Evolutionary conservation across 2,113 vertebrate genomes (phyloP).

Genomic region (Platysternon megacephalum): DNA sequence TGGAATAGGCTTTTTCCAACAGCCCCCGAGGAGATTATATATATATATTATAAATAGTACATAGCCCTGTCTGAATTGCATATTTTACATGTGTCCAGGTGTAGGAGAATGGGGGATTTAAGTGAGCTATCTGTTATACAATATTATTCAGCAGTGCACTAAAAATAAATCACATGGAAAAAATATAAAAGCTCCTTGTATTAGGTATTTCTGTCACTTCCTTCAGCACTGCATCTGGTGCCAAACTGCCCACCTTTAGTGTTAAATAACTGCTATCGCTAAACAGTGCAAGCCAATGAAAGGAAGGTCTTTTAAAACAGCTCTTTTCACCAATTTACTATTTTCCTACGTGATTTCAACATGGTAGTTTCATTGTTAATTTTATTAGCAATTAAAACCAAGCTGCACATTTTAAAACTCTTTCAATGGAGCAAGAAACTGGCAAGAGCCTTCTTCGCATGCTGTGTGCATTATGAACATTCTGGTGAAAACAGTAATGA

Average conservation of each 20-base stretch:
- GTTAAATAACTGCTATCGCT: not conserved
- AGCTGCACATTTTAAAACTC: not conserved
- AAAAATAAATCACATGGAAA: slow-evolving; percentile 3
- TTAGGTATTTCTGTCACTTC: not conserved
- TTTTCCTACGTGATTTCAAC: not conserved
- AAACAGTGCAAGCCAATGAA: fast-evolving
- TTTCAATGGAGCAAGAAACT: slow-evolving; percentile 6
- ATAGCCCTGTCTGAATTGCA: not conserved
- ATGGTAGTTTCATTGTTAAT: slow-evolving; percentile 13
- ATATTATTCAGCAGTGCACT: slow-evolving; percentile 1
- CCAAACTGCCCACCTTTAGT: not conserved
- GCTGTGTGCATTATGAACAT: slow-evolving; percentile 19
- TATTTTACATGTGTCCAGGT: slow-evolving; percentile 28
- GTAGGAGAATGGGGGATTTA: not conserved
- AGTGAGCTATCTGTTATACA: not conserved
- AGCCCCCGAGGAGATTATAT: not conserved
- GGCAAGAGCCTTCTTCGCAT: not conserved
- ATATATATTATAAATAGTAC: not conserved
- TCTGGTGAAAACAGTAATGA: slow-evolving; percentile 30
- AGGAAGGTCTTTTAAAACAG: not conserved
- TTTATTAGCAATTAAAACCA: slow-evolving; percentile 16
- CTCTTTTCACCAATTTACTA: not conserved
- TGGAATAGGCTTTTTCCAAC: slow-evolving; percentile 23
- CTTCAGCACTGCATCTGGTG: not conserved
- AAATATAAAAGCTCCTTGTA: not conserved